Conservation (phyloP, 2,797 vertebrate species). For the Sebastes itinus region DNA sequence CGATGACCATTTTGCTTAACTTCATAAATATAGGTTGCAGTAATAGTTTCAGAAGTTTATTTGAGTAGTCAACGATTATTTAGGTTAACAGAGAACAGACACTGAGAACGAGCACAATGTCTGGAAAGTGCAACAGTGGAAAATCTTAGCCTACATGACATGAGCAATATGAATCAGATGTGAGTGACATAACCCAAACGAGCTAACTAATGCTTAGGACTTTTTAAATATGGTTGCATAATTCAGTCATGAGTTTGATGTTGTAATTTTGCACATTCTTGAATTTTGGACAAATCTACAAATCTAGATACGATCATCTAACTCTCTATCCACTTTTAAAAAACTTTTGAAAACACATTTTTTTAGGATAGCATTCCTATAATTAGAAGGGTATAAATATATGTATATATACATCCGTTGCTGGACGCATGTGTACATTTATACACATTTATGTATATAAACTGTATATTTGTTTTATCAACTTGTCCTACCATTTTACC, state of each 20-base stretch:
- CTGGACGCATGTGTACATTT: too few relatives aligned
- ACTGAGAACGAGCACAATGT: not conserved
- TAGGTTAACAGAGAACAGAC: not conserved
- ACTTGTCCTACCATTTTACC: too few relatives aligned
- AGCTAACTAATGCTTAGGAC: not conserved
- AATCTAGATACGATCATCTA: too few relatives aligned
- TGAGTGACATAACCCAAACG: not conserved
- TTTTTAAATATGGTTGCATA: not conserved
- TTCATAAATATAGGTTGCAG: not conserved
- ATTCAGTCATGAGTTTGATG: not conserved
- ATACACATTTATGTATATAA: too few relatives aligned
- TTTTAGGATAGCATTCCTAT: too few relatives aligned
- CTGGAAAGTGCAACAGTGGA: conserved; percentile 5
- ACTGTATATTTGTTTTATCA: too few relatives aligned
- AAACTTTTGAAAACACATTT: too few relatives aligned
- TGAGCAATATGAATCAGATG: not conserved
- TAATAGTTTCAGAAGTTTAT: not conserved
- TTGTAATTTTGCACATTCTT: not conserved
- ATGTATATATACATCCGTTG: too few relatives aligned
- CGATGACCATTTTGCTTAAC: not conserved
- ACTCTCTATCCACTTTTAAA: too few relatives aligned
- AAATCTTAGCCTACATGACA: not conserved
- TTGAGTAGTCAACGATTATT: not conserved
- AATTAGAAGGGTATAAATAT: too few relatives aligned
- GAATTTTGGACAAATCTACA: not conserved